A percentile compares a stretch with the other conserved stretches of the same genome.
These are phyloP conservation scores for Amazonetta brasiliensis DNA, from an alignment of 2,797 vertebrate species.

Conservation along the genomic window DNA sequence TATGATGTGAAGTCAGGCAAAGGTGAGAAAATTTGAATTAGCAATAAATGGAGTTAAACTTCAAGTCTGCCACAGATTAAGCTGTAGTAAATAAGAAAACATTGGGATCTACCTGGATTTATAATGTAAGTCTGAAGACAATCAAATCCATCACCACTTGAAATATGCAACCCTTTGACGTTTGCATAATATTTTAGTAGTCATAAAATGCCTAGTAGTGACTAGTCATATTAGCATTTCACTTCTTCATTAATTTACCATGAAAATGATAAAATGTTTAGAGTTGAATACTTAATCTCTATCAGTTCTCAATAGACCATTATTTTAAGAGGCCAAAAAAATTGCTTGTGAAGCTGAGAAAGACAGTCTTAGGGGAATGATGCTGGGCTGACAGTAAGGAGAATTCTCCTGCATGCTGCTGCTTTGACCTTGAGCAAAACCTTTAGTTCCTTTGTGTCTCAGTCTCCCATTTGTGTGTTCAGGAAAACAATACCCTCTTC, in stretches of 20 bases:
- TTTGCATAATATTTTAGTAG: not conserved
- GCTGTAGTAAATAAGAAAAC: not conserved
- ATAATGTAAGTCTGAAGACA: not conserved
- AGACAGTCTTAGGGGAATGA: not conserved
- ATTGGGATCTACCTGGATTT: not conserved
- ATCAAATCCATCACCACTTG: not conserved
- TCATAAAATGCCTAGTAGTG: not conserved
- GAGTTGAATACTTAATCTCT: not conserved
- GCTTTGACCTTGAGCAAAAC: not conserved
- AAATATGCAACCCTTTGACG: not conserved
- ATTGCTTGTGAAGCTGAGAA: not conserved
- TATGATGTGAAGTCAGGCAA: not conserved
- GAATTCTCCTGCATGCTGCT: not conserved
- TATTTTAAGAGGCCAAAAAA: not conserved
- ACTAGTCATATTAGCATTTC: not conserved
- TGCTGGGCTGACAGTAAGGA: not conserved
- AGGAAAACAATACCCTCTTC: not conserved
- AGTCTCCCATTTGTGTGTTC: not conserved
- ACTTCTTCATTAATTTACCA: not conserved
- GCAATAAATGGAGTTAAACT: not conserved
- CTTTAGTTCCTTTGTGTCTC: not conserved
- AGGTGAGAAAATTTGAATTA: not conserved
- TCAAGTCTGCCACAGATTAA: not conserved
- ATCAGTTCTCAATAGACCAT: not conserved
- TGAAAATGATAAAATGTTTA: not conserved